Percentiles rank a stretch among this genome's conserved stretches.
Conservation (phyloP, 2,888 invertebrate species). For the Tillus elongatus region DNA sequence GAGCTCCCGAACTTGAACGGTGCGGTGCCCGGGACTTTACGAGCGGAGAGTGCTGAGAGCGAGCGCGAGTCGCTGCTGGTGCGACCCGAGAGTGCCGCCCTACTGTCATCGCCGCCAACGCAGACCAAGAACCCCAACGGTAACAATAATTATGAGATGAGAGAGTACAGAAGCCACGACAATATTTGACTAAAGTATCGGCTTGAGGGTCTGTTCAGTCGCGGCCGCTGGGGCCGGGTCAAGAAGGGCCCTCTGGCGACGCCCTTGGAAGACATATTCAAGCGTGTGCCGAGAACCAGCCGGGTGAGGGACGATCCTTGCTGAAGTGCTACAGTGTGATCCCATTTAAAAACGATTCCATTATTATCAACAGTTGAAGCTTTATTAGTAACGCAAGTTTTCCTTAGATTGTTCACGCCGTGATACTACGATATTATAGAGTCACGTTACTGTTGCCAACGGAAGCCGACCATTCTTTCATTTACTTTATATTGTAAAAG, state of each 20-base stretch:
- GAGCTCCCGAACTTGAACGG: slow-evolving; percentile 50
- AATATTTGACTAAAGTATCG: slow-evolving; percentile 70
- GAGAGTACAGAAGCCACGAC: slow-evolving; percentile 50
- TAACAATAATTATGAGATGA: slow-evolving; percentile 72
- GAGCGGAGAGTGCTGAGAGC: slow-evolving; percentile 43
- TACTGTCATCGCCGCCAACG: slow-evolving; percentile 33
- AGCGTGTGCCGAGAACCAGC: slow-evolving; percentile 36
- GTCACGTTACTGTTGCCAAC: too few relatives aligned
- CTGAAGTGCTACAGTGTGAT: slow-evolving; percentile 26
- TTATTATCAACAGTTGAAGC: too few relatives aligned
- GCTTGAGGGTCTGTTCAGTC: slow-evolving; percentile 61
- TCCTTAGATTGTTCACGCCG: too few relatives aligned
- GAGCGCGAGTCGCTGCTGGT: slow-evolving; percentile 52
- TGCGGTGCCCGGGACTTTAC: slow-evolving; percentile 46
- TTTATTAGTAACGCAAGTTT: slow-evolving; percentile 39
- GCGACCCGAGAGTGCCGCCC: slow-evolving; percentile 45
- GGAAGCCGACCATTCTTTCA: too few relatives aligned
- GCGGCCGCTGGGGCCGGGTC: slow-evolving; percentile 42
- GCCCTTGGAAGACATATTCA: slow-evolving; percentile 42
- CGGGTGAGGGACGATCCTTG: slow-evolving; percentile 35
- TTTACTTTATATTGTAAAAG: too few relatives aligned
- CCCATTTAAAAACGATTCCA: too few relatives aligned
- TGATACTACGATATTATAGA: too few relatives aligned
- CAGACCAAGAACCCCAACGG: slow-evolving; percentile 57
- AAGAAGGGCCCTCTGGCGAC: slow-evolving; percentile 44